These are phyloP conservation scores for Dendroctonus ponderosae DNA, from an alignment of 1,140 invertebrate species.

Conservation along the genomic window DNA sequence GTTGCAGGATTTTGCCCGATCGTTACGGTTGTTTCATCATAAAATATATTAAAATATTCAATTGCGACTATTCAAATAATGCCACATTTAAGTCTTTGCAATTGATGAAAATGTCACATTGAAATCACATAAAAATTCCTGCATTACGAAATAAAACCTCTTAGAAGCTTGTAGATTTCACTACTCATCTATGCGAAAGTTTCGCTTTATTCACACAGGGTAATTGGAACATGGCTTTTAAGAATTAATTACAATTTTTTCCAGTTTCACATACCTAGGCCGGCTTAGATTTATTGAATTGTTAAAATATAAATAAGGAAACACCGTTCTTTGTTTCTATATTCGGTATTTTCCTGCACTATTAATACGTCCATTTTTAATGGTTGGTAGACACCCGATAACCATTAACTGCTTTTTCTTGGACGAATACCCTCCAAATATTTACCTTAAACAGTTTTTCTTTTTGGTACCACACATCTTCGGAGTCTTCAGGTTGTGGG, in stretches of 20 bases:
- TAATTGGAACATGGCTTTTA: slow-evolving; percentile 12
- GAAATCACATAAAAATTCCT: not conserved
- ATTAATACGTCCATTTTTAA: not conserved
- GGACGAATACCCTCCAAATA: not conserved
- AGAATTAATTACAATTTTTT: slow-evolving; percentile 9
- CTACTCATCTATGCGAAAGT: slow-evolving; percentile 13
- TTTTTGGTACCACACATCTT: slow-evolving; percentile 71
- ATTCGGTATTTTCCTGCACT: not conserved
- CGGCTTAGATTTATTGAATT: too few relatives aligned
- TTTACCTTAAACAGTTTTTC: slow-evolving; percentile 59
- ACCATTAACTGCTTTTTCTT: too few relatives aligned
- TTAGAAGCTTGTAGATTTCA: slow-evolving; percentile 8
- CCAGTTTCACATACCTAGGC: slow-evolving; percentile 6
- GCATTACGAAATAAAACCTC: not conserved
- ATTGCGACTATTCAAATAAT: too few relatives aligned
- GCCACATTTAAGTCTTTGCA: not conserved
- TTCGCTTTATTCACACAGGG: slow-evolving; percentile 12
- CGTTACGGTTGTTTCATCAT: too few relatives aligned
- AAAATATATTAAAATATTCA: too few relatives aligned
- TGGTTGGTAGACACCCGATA: too few relatives aligned
- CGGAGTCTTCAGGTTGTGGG: slow-evolving; percentile 61
- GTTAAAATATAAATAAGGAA: too few relatives aligned
- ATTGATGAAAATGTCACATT: not conserved
- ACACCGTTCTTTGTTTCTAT: too few relatives aligned
- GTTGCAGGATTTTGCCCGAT: too few relatives aligned